These are phyloP conservation scores for Dromiciops gliroides DNA, from an alignment of 2,113 vertebrate genomes.

Conservation along the genomic window DNA sequence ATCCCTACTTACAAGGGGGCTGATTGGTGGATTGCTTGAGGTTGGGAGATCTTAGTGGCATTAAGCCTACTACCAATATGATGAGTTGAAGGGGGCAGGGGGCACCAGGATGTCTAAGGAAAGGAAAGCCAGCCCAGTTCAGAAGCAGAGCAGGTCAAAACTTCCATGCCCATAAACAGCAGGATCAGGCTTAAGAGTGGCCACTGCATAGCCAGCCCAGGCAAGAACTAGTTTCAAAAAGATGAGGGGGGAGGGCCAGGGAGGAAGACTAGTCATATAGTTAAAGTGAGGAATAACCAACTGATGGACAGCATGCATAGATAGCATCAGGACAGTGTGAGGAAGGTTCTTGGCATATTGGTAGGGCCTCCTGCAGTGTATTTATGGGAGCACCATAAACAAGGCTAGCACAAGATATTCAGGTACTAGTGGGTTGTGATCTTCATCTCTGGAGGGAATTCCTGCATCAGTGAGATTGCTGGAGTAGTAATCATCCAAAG, in stretches of 20 bases:
- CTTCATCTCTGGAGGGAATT: neutral
- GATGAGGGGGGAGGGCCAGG: accelerated
- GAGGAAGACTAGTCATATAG: neutral
- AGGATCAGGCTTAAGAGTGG: neutral
- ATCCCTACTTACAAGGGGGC: neutral
- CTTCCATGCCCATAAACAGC: neutral
- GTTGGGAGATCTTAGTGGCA: neutral
- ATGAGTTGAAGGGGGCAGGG: neutral
- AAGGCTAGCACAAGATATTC: neutral
- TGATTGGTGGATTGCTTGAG: neutral
- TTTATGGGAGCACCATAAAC: neutral
- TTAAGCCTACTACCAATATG: neutral
- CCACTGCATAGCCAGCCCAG: neutral
- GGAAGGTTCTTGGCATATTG: neutral
- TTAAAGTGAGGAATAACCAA: neutral
- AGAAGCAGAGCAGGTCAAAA: neutral
- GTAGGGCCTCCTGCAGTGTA: neutral
- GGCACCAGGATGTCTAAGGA: neutral
- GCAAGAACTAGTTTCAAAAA: neutral
- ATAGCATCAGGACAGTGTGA: neutral
- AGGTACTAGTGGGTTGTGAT: neutral
- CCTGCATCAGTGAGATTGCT: neutral
- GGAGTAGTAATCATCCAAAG: neutral
- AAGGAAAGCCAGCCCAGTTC: neutral
- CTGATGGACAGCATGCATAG: neutral